phyloP scores from a whole-genome alignment of 1,140 invertebrate species.

The Akabosia matsudoensis region DNA sequence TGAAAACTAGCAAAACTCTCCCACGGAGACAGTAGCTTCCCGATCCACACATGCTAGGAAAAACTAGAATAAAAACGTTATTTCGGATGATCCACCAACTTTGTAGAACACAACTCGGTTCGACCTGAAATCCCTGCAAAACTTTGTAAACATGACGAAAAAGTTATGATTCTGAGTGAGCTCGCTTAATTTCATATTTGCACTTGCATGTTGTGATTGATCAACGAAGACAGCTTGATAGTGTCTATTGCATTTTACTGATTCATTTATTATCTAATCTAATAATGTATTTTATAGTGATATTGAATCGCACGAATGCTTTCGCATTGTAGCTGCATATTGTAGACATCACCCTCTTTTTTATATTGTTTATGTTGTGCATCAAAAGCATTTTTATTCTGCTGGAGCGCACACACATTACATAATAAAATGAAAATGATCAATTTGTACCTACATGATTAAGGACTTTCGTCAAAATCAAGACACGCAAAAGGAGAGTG shows the following conservation, averaged over 20 bases:
- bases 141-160: not conserved
- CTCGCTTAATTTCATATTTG: not conserved
- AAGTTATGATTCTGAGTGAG: too few species aligned
- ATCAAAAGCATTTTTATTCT: not conserved
- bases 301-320: too few species aligned
- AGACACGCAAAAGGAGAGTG: not conserved
- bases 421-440: not conserved
- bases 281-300: too few species aligned
- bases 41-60: not conserved
- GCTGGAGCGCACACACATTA: not conserved
- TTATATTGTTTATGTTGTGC: not conserved
- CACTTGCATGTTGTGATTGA: not conserved
- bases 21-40: slow-evolving; percentile 1
- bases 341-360: not conserved
- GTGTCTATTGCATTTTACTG: too few species aligned
- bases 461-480: not conserved
- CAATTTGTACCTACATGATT: not conserved
- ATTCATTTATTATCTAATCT: too few species aligned
- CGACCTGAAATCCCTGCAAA: too few species aligned
- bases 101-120: too few species aligned
- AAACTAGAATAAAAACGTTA: too few species aligned
- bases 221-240: not conserved
- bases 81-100: too few species aligned
- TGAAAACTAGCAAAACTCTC: slow-evolving; percentile 7
- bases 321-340: too few species aligned